Percentiles rank a stretch among this genome's conserved stretches.
phyloP scores from a whole-genome alignment of 2,113 vertebrate genomes.

The Bubo blakistoni region DNA sequence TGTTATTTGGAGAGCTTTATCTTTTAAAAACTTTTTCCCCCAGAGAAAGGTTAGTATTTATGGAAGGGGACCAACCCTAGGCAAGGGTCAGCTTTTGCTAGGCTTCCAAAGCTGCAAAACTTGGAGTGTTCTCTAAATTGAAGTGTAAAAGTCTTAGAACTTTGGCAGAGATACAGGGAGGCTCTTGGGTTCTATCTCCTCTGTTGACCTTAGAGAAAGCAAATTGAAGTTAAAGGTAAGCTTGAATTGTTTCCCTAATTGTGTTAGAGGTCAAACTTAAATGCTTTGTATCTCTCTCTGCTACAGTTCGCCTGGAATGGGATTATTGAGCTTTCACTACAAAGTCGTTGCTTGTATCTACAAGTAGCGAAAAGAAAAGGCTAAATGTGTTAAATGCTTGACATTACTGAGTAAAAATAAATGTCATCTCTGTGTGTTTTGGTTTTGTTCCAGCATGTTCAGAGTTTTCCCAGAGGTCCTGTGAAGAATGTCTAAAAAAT shows the following conservation, averaged over 20 bases:
- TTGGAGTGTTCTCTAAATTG: background rate
- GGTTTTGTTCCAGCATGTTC: constrained; percentile 41
- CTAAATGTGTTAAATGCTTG: background rate
- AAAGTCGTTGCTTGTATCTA: background rate
- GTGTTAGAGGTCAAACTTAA: background rate
- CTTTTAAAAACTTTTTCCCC: background rate
- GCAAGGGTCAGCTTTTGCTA: background rate
- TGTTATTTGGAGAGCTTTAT: background rate
- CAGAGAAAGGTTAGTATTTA: background rate
- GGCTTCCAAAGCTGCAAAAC: background rate
- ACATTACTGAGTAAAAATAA: background rate
- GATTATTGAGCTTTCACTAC: background rate
- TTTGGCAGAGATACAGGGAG: background rate
- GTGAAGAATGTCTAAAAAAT: constrained; percentile 68
- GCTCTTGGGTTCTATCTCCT: background rate
- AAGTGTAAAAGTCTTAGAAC: background rate
- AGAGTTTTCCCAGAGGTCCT: constrained; percentile 44
- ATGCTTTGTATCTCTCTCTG: background rate
- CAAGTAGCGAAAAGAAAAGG: background rate
- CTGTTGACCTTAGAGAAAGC: background rate
- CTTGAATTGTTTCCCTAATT: background rate
- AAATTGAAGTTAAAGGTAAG: background rate
- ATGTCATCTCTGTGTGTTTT: background rate
- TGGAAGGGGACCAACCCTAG: background rate
- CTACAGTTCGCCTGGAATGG: background rate